Evolutionary conservation across 2,888 invertebrate genomes (phyloP), one percentile per base, ranked within the genome.

Genomic region (Macrosiphum euphorbiae): DNA sequence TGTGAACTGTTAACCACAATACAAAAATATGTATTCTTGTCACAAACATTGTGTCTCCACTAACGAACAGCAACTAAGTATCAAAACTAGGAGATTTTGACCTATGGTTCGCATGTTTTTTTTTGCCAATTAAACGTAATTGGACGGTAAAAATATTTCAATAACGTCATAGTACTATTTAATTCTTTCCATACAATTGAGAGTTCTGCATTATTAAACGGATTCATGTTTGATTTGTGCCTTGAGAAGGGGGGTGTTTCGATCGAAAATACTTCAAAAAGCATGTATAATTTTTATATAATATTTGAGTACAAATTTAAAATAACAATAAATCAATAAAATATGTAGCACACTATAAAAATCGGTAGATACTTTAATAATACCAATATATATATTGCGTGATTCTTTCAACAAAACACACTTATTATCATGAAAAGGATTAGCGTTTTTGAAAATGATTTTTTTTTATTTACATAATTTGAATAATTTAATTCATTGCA

Each of bases 71-170:
- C 8, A 50, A 92, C 67, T 61, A 26, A 50, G 13, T 50, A 44
- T 44, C 52, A 41, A 89, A 44, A 44, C 61, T n/a, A 28, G 1
- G 28, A 47, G 47, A 87, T 47, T 47, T 61, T 24, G 4, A 87
- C 61, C 47, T 1, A 50, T 35, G 24, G 61, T 67, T 52, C 5
- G 61, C 41, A 11, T 87, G 61, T 84, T 67, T 67, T 89, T 58
- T 78, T 92, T 26, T 44, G 88, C 90, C 90, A 94, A 94, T 94
- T 94, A 93, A 20, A 35, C n/a, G 20, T 94, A 94, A 94, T 94
- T 94, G 94, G 94, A 87, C 44, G 3, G 35, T 52, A 92, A 52
- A 92, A 88, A 44, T 92, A 92, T 85, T 61, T 28, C 24, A 13
- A 87, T 86, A 92, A 78, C 41, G 85, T 58, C 55, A 52, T 89